phyloP scores from a whole-genome alignment of 35 echinoderm and acorn worm genomes.

The Stichopus chloronotus region DNA sequence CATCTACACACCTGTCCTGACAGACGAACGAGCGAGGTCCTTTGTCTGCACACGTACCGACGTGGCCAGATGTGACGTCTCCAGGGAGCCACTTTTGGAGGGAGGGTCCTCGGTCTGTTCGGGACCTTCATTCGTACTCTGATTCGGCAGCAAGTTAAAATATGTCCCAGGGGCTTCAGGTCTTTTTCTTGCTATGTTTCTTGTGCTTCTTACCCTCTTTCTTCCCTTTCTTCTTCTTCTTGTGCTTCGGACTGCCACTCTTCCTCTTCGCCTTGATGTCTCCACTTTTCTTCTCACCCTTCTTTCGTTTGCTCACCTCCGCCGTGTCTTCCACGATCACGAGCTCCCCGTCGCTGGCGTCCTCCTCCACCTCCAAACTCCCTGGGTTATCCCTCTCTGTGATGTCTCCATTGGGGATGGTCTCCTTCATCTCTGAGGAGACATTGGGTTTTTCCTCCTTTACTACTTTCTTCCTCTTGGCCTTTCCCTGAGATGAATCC shows the following conservation, averaged over 20 bases:
- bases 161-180: no score
- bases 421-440: background rate
- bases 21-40: no score
- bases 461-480: background rate
- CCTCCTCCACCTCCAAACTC: background rate
- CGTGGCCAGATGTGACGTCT: no score
- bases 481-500: conserved; percentile 2
- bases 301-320: background rate
- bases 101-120: no score
- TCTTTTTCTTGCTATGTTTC: conserved; percentile 10
- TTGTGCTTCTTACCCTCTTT: conserved; percentile 24
- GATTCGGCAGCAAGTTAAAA: no score
- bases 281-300: background rate
- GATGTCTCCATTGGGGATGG: conserved; percentile 6
- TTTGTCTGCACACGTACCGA: no score
- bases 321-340: conserved; percentile 39
- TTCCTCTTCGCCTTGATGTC: background rate
- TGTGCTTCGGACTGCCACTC: conserved; percentile 33
- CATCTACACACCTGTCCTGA: no score
- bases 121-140: no score
- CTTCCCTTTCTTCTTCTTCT: conserved; percentile 61
- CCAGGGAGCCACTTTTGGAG: no score
- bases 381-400: background rate
- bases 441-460: background rate
- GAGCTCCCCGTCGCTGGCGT: conserved; percentile 52